These are phyloP conservation scores for Meandrina meandrites DNA, from an alignment of 92 coral and sea anemone genomes.

Conservation along the genomic window DNA sequence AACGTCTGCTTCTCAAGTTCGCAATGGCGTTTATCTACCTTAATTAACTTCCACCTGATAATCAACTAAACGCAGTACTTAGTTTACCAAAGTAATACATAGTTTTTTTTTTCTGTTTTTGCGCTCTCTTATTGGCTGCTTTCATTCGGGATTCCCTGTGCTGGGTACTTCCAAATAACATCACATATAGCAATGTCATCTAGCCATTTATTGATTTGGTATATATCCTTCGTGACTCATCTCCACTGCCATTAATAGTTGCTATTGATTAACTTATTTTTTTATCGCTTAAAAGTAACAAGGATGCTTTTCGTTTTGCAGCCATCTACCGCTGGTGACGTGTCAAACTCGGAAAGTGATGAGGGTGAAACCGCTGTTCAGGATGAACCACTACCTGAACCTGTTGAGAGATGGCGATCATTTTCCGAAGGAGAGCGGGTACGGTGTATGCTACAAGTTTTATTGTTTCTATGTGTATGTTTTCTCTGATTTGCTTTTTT, in stretches of 20 bases:
- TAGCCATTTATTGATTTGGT: background rate
- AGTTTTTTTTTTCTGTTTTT: too few species aligned
- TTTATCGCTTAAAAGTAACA: background rate
- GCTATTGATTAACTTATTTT: background rate
- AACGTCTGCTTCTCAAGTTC: too few species aligned
- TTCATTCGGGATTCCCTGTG: too few species aligned
- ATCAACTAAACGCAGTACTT: too few species aligned
- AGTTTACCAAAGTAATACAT: too few species aligned
- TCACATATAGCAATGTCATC: background rate
- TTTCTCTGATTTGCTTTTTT: background rate
- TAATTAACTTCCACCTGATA: too few species aligned
- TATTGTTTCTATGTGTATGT: background rate
- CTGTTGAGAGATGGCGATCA: conserved; percentile 52
- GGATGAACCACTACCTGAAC: conserved; percentile 24
- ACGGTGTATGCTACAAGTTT: background rate
- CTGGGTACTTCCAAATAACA: too few species aligned
- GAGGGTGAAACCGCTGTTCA: conserved; percentile 46
- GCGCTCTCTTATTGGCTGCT: too few species aligned
- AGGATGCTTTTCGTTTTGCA: conserved; percentile 5
- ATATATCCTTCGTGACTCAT: too few species aligned
- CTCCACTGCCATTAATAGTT: too few species aligned
- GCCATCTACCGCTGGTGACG: conserved; percentile 84
- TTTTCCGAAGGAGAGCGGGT: conserved; percentile 54
- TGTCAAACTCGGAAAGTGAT: conserved; percentile 73
- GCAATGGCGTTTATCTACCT: too few species aligned